phyloP scores from a whole-genome alignment of 2,797 vertebrate species.

The Anguilla pacifica region DNA sequence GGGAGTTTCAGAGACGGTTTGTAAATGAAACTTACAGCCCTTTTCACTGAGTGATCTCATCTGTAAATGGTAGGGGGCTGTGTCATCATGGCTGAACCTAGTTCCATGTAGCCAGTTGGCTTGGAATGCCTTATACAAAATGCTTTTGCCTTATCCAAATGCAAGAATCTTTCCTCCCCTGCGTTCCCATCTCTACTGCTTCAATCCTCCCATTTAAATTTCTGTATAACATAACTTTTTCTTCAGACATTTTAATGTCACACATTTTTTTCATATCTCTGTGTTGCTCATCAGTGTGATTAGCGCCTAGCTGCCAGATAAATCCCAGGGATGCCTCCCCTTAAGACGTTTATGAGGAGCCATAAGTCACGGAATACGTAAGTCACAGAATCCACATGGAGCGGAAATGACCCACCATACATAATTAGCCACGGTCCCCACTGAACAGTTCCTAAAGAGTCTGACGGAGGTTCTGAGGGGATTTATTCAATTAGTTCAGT shows the following conservation, averaged over 20 bases:
- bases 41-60: neutral
- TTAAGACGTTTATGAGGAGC: neutral
- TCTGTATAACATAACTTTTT: neutral
- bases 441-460: constrained; percentile 10
- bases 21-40: neutral
- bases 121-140: too few relatives aligned
- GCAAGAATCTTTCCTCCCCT: neutral
- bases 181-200: neutral
- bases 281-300: neutral
- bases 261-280: neutral
- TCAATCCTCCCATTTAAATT: neutral
- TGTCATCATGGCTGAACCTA: neutral
- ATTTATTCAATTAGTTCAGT: constrained; percentile 15
- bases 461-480: neutral
- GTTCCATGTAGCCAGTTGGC: neutral
- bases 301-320: neutral
- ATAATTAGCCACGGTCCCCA: neutral
- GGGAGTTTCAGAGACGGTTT: neutral
- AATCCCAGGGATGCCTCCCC: neutral
- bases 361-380: neutral
- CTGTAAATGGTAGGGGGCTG: neutral
- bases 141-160: neutral
- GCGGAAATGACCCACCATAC: neutral
- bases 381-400: neutral
- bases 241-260: neutral